Conservation (phyloP, 2,113 vertebrate species). For the Cephalopterus ornatus region DNA sequence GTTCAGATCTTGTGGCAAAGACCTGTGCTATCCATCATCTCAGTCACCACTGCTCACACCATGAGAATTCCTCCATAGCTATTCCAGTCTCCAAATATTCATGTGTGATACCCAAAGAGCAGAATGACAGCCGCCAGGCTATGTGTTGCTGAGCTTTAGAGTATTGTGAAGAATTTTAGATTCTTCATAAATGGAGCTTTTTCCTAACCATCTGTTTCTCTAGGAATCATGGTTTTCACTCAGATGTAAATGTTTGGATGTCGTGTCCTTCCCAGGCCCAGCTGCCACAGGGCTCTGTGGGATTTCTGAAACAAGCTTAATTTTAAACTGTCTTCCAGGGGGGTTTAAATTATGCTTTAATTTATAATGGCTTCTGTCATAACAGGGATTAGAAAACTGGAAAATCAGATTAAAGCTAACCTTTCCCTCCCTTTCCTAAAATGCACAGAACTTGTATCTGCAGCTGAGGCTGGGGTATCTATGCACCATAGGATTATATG, state of each 20-base stretch:
- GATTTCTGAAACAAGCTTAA: not conserved
- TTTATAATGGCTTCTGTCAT: not conserved
- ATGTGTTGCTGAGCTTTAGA: accelerated
- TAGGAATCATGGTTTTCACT: not conserved
- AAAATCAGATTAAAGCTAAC: not conserved
- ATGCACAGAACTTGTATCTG: not conserved
- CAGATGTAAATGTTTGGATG: not conserved
- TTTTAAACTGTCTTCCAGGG: not conserved
- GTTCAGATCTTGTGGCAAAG: not conserved
- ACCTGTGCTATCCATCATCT: not conserved
- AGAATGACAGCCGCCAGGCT: not conserved
- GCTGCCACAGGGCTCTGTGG: not conserved
- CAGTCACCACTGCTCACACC: not conserved
- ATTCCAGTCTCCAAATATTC: not conserved
- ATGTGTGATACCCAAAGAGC: accelerated
- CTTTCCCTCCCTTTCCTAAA: not conserved
- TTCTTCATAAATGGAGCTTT: not conserved
- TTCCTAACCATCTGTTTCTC: not conserved
- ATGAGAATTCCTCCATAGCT: not conserved
- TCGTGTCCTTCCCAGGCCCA: not conserved
- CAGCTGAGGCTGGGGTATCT: not conserved
- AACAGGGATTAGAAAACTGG: not conserved
- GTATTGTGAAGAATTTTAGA: not conserved
- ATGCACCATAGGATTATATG: not conserved
- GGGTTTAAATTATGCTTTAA: not conserved